These are phyloP conservation scores for Plagodis dolabraria DNA, from an alignment of 2,888 invertebrate genomes.

Conservation along the genomic window DNA sequence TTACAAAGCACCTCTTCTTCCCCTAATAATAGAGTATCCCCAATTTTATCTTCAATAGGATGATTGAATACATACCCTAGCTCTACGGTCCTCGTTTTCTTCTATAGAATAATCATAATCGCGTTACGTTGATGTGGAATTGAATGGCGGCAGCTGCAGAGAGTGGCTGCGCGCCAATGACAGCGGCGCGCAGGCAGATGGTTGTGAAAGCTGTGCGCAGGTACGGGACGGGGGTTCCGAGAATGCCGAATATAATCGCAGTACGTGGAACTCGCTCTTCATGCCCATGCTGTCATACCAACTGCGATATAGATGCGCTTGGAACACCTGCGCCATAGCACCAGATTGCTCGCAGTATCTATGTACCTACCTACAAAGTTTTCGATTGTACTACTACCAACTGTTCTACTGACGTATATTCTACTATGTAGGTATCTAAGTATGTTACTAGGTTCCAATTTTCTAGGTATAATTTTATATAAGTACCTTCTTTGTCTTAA, in stretches of 20 bases:
- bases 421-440: no score
- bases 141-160: slow-evolving; percentile 49
- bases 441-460: no score
- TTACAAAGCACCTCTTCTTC: background rate
- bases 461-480: no score
- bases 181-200: slow-evolving; percentile 70
- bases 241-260: slow-evolving; percentile 82
- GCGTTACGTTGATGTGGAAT: slow-evolving; percentile 38
- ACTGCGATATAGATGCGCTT: slow-evolving; percentile 58
- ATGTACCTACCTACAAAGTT: background rate
- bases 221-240: slow-evolving; percentile 69
- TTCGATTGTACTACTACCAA: no score
- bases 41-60: slow-evolving; percentile 3
- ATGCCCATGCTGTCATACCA: slow-evolving; percentile 44
- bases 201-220: slow-evolving; percentile 77
- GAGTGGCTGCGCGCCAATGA: slow-evolving; percentile 53
- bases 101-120: slow-evolving; percentile 2
- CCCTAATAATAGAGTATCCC: background rate
- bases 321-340: slow-evolving; percentile 61
- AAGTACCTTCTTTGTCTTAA: no score
- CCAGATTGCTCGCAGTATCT: slow-evolving; percentile 1
- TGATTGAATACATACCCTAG: background rate
- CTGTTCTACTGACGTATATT: no score
- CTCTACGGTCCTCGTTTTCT: background rate
- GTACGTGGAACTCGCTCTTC: slow-evolving; percentile 76